A percentile compares a stretch with the other conserved stretches of the same genome.
Conservation (phyloP, 2,888 invertebrate species). For the Xylota segnis region DNA sequence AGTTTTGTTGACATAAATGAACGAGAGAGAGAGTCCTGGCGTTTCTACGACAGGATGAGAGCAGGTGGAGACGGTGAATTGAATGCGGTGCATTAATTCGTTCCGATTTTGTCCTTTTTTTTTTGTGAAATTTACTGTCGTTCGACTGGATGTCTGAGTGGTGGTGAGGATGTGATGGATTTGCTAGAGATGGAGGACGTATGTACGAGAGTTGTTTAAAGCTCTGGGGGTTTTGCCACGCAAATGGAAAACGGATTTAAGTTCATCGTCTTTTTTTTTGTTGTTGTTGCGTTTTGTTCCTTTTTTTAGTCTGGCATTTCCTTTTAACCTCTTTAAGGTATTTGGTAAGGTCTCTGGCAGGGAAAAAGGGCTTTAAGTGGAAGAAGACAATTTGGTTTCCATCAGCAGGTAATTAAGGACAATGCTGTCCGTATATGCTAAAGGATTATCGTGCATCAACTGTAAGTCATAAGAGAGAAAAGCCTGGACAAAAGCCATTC, state of each 20-base stretch:
- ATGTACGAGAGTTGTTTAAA: constrained; percentile 44
- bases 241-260: constrained; percentile 42
- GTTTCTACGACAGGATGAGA: not conserved
- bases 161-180: constrained; percentile 33
- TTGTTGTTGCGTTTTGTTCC: not conserved
- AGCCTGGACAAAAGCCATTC: no score
- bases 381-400: no score
- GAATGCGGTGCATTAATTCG: constrained; percentile 75
- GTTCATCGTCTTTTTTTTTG: constrained; percentile 1
- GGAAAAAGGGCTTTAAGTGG: no score
- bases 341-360: no score
- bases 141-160: constrained; percentile 53
- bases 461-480: no score
- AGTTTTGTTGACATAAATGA: constrained; percentile 74
- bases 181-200: constrained; percentile 19
- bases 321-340: not conserved
- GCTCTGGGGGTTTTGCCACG: constrained; percentile 21
- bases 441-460: no score
- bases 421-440: no score
- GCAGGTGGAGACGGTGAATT: constrained; percentile 41
- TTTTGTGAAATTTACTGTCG: constrained; percentile 25
- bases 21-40: constrained; percentile 15
- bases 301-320: not conserved
- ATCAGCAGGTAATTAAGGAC: no score
- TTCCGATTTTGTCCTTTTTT: constrained; percentile 66